Conservation (phyloP, 2,888 invertebrate genomes). For the Chymomyza procnemis region DNA sequence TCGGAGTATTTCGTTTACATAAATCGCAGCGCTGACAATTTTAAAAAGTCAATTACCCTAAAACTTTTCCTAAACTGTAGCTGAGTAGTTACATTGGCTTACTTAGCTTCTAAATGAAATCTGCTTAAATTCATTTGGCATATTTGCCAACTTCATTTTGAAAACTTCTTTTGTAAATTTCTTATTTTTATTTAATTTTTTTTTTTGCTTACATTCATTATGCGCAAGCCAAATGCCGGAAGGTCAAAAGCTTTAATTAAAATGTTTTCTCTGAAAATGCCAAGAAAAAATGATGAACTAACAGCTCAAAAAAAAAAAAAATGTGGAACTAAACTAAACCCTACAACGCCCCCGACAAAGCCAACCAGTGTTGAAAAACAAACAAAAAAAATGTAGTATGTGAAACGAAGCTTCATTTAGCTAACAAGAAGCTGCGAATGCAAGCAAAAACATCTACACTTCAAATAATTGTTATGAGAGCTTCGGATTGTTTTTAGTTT, state of each 20-base stretch:
- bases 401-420: slow-evolving; percentile 1
- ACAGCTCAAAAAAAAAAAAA: not conserved
- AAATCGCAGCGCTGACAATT: no score
- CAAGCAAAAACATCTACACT: slow-evolving; percentile 1
- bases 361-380: slow-evolving; percentile 9
- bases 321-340: not conserved
- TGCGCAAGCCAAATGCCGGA: slow-evolving; percentile 18
- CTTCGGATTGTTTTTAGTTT: not conserved
- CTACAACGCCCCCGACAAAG: slow-evolving; percentile 21
- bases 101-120: not conserved
- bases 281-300: slow-evolving; percentile 4
- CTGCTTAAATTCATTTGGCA: not conserved
- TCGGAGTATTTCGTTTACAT: no score
- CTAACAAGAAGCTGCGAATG: not conserved
- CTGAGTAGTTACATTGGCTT: no score
- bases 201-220: slow-evolving; percentile 1
- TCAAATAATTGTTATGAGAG: slow-evolving; percentile 18
- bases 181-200: not conserved
- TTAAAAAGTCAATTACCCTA: no score
- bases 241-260: slow-evolving; percentile 22
- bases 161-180: not conserved
- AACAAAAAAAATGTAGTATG: slow-evolving; percentile 2
- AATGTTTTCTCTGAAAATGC: slow-evolving; percentile 17
- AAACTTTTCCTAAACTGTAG: not conserved
- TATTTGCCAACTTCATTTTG: not conserved